Evolutionary conservation across 2,797 vertebrate genomes (phyloP).

Genomic region (Cetoscarus ocellatus): DNA sequence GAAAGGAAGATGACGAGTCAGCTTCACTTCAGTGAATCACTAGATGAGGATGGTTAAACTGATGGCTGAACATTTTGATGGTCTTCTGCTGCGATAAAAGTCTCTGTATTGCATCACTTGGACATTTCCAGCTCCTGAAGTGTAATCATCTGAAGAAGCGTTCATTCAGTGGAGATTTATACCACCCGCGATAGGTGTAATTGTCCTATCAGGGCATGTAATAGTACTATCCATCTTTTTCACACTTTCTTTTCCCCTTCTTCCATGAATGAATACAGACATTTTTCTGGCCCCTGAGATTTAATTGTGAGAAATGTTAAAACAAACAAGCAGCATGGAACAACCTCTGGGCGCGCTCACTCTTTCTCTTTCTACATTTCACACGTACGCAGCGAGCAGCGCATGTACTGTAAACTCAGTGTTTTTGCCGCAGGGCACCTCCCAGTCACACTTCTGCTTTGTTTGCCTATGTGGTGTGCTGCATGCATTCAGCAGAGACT

Average conservation of each 20-base stretch:
- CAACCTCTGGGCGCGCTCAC: constrained; percentile 30
- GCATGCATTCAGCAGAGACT: constrained; percentile 25
- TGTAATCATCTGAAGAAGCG: not conserved
- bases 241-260: constrained; percentile 8
- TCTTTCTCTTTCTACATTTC: constrained; percentile 14
- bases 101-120: constrained; percentile 6
- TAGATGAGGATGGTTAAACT: constrained; percentile 9
- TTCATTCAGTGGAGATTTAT: constrained; percentile 31
- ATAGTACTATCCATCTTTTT: constrained; percentile 42
- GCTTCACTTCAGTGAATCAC: constrained; percentile 33
- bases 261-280: not conserved
- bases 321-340: constrained; percentile 40
- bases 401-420: constrained; percentile 27
- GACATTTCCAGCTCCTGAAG: constrained; percentile 17
- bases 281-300: constrained; percentile 28
- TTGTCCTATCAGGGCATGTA: constrained; percentile 22
- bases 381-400: constrained; percentile 12
- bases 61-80: constrained; percentile 24
- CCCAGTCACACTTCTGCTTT: constrained; percentile 36
- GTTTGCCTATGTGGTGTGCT: constrained; percentile 29
- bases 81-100: constrained; percentile 5
- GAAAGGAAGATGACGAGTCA: constrained; percentile 13
- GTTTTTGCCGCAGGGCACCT: constrained; percentile 46
- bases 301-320: constrained; percentile 58
- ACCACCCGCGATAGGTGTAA: constrained; percentile 4